phyloP scores from a whole-genome alignment of 2,797 vertebrate species.

The Falco rusticolus region DNA sequence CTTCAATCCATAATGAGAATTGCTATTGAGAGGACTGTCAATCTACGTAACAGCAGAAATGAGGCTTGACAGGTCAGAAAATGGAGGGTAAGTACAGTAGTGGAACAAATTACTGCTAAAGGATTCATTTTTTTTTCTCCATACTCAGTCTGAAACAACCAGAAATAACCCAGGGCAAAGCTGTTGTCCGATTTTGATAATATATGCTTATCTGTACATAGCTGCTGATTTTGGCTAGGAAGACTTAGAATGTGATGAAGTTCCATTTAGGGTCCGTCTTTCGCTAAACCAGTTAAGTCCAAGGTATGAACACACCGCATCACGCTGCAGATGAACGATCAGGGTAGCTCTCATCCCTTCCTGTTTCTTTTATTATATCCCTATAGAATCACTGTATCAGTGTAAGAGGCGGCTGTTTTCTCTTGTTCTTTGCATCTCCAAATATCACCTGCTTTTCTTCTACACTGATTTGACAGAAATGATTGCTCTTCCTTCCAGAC shows the following conservation, averaged over 20 bases:
- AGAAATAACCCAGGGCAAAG: not conserved
- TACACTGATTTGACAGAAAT: not conserved
- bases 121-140: not conserved
- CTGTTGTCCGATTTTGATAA: not conserved
- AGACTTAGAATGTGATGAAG: not conserved
- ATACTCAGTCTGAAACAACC: not conserved
- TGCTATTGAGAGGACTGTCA: constrained; percentile 14
- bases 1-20: constrained; percentile 51
- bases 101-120: constrained; percentile 35
- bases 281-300: not conserved
- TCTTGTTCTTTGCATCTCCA: not conserved
- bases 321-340: not conserved
- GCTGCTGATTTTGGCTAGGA: not conserved
- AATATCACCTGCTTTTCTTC: not conserved
- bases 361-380: not conserved
- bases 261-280: not conserved
- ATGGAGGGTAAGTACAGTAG: constrained; percentile 34
- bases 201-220: not conserved
- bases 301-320: not conserved
- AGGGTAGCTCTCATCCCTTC: not conserved
- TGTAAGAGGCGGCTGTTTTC: not conserved
- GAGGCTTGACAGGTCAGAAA: constrained; percentile 51
- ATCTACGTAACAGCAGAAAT: constrained; percentile 41
- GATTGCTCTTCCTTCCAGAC: not conserved
- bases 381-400: not conserved